Base-by-base conservation (phyloP, 2,888 invertebrate genomes). In the Bedellia somnulentella region DNA sequence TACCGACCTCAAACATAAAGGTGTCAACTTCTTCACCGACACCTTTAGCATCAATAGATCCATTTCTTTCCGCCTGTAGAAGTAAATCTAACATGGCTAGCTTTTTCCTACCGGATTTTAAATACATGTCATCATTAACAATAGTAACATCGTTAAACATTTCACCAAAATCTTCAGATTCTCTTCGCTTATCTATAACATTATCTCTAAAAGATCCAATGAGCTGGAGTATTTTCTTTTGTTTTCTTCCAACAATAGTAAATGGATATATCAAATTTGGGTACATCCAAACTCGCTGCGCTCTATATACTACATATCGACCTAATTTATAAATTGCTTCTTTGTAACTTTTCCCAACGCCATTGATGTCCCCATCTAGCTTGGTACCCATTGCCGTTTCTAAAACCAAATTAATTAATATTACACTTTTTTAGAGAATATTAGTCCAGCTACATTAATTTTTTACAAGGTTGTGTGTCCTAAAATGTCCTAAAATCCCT, bases 351-450 rank as follows among this genome's bases (percentile, higher is more conserved):
- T 59, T 62, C n/a, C 78, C 73, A 13, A 49, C 52, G 1, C 46
- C 36, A 2, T 58, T 43, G 13, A 56, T 47, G 24, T 78, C 66
- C 24, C 64, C 59, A 29, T 68, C 59, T 5, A 87, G 58, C 33
- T 77, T 71, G 1, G 80, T 78, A 2, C 89, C 89, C 83, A 89
- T 85, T 2, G 89, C 86, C 12, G 82, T 80, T 67, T 81, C 80
- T 80, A 40, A 33, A 58, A 54, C 36, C 24, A 30, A 22, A n/a
- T n/a, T n/a, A n/a, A n/a, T n/a, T n/a, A n/a, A n/a, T n/a, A n/a
- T n/a, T n/a, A n/a, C n/a, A n/a, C n/a, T n/a, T n/a, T n/a, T n/a
- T n/a, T n/a, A n/a, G n/a, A n/a, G n/a, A n/a, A n/a, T n/a, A n/a
- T n/a, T n/a, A n/a, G n/a, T n/a, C n/a, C n/a, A n/a, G n/a, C n/a